A percentile compares a stretch with the other conserved stretches of the same genome.
Conservation (phyloP, 2,888 invertebrate species). For the Pterostichus niger region DNA sequence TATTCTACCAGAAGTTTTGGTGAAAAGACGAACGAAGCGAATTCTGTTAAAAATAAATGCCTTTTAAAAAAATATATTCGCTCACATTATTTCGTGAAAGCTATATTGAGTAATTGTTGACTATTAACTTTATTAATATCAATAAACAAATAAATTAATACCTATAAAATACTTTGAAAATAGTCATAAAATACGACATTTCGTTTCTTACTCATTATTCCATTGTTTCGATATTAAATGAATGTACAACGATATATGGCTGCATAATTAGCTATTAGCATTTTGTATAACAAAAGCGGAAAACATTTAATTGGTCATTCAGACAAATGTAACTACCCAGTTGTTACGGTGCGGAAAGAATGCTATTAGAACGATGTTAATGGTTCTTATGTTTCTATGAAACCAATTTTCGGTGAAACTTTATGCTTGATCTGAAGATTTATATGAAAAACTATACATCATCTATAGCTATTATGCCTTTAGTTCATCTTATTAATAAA, state of each 20-base stretch:
- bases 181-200: too few relatives aligned
- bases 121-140: too few relatives aligned
- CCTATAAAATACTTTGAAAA: too few relatives aligned
- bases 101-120: too few relatives aligned
- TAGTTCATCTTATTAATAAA: too few relatives aligned
- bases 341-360: constrained; percentile 19
- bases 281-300: constrained; percentile 15
- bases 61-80: too few relatives aligned
- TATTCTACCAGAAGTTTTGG: too few relatives aligned
- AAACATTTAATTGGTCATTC: constrained; percentile 34
- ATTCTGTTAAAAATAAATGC: too few relatives aligned
- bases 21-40: too few relatives aligned
- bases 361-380: constrained; percentile 4
- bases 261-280: constrained; percentile 38
- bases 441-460: neutral
- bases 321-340: constrained; percentile 10
- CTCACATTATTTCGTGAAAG: too few relatives aligned
- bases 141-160: too few relatives aligned
- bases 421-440: neutral
- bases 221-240: constrained; percentile 14
- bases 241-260: neutral
- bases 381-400: neutral
- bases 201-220: neutral
- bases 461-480: too few relatives aligned
- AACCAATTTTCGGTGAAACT: neutral